Evolutionary conservation across 2,113 vertebrate species (phyloP), one percentile per base, ranked within the genome.

Genomic region (Tympanuchus pallidicinctus): DNA sequence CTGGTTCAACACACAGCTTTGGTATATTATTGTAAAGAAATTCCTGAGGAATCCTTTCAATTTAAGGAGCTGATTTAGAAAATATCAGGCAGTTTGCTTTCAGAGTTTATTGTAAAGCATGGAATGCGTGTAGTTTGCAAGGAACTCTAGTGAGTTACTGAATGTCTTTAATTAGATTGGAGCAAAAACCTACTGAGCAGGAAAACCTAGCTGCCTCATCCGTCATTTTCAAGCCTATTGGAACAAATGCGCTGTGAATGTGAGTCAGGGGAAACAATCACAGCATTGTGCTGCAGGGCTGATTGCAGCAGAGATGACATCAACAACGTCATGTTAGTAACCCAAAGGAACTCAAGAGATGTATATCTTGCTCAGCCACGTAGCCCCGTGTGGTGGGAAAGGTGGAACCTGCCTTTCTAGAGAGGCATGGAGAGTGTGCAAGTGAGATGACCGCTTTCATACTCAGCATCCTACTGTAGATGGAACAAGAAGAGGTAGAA

Each of bases 401-500:
- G 19, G 12, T 63, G 32, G 14, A 91, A 16, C 21, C 21, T 40
- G 21, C 34, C 9, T 38, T 78, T 16, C 18, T 16, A 47, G 34
- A 22, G 20, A 42, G 42, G 59, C 0, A 0, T 56, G 13, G 38
- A 64, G 69, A 47, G 22, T 0, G 0, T 28, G 0, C 2, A 19
- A 8, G 19, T 28, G 57, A 38, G 54, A 64, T 77, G 60, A 10
- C 57, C 48, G 30, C 38, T 63, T 3, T 42, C 16, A 2, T 7
- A 8, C 24, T 54, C 17, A 47, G 30, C 38, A 30, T 43, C 34
- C 61, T 0, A 0, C 27, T 22, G 9, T 59, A 4, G 4, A 17
- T 13, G 30, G 38, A 69, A 24, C 18, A 61, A 22, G 67, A 59
- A 84, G 17, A 19, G 5, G 3, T 79, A 50, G 30, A 36, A 84